Base-by-base conservation (phyloP, 2,888 invertebrate genomes). In the Emesis furor region DNA sequence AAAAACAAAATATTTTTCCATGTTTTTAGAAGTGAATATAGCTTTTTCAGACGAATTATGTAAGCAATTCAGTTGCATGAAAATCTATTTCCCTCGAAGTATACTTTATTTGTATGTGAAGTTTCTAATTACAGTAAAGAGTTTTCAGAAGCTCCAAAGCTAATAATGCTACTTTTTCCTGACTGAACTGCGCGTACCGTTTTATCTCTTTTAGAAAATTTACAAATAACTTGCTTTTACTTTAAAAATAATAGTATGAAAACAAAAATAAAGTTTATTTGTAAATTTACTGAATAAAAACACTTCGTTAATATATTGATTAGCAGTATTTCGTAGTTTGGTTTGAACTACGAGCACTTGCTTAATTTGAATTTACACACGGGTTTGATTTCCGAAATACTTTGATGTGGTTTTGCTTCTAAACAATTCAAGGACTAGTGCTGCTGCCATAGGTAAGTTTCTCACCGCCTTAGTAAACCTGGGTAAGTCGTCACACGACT, bases 111-210 rank as follows among this genome's bases (percentile, higher is more conserved):
- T 32, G 65, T 32, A 32, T 35, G 65, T 35, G 65, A 67, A 67
- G 32, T 67, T 67, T 67, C 32, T 67, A 67, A 67, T 67, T 67
- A 67, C 65, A 67, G 65, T 67, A 67, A 67, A 67, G 65, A 67
- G 65, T 67, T 67, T 55, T 67, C 65, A 67, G 65, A 65, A 65
- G 65, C 65, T 65, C 30, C 65, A 65, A 65, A 32, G 65, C 65
- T 65, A 65, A 65, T 65, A 65, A 65, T 65, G 65, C 65, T 65
- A 32, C 65, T 65, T 65, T 65, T 65, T 65, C 65, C 65, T 65
- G 12, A 65, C 32, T 65, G 65, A 65, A 8, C 32, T 65, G 65
- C 30, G 65, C 32, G 32, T 32, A 32, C 32, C 32, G 5, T 14
- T 32, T 65, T 12, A 65, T 65, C 65, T 65, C 65, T 65, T 32